Base-by-base conservation (phyloP, 2,888 invertebrate species). In the Diploptera punctata region DNA sequence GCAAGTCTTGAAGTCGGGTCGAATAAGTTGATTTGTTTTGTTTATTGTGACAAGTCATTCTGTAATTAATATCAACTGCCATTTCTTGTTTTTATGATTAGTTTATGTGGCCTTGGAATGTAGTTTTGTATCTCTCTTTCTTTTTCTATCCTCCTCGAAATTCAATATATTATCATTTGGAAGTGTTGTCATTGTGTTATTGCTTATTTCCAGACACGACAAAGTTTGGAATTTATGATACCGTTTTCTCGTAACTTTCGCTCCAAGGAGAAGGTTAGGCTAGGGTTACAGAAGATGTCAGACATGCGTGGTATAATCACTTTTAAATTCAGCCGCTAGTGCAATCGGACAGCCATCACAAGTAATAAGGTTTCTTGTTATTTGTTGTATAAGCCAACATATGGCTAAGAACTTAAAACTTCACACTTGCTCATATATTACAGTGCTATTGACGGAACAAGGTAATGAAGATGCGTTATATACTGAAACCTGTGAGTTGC, bases 131-230 rank as follows among this genome's bases (percentile, higher is more conserved):
- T 49, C 21, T 18, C 21, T 49, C 21, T 13, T 16, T 18, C 3
- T 18, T 16, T n/a, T 18, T 47, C 18, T 47, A n/a, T 7, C 0
- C 4, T 2, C 1, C 9, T 19, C 47, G 13, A 24, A 24, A 24
- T 52, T 19, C 57, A 13, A 29, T 57, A 57, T 24, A 29, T 31
- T 57, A 31, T 57, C 29, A n/a, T 57, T 57, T 57, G 57, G 57
- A 13, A 16, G 26, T 10, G 31, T 26, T 57, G 57, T 57, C 4
- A 5, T 57, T 57, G 0, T 57, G n/a, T 13, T 57, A 1, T 57
- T 3, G 1, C 13, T 57, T 29, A 29, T 57, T 29, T 57, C n/a
- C 57, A n/a, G 57, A 5, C 31, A 57, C n/a, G 29, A 29, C 57
- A 57, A 24, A 4, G 5, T 52, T 9, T 24, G n/a, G 7, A 52